These are phyloP conservation scores for Deladenus siricidicola DNA, from an alignment of 2,888 invertebrate species.

Conservation along the genomic window DNA sequence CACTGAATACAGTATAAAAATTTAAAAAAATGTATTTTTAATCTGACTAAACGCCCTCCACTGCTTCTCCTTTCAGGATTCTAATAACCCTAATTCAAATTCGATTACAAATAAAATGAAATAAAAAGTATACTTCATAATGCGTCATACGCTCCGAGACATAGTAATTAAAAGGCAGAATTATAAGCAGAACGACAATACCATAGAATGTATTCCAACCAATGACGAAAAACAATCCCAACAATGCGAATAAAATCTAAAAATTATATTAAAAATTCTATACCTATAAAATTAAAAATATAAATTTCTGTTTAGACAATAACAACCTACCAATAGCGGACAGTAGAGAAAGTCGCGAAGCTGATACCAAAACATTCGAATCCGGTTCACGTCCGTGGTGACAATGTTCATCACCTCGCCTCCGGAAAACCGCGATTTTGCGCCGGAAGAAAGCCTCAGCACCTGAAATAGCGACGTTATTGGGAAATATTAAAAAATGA, in stretches of 20 bases:
- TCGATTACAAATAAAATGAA: no score
- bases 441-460: conserved; percentile 25
- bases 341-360: conserved; percentile 23
- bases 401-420: conserved; percentile 22
- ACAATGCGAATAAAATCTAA: conserved; percentile 16
- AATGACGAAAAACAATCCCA: conserved; percentile 14
- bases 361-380: conserved; percentile 22
- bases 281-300: conserved; percentile 5
- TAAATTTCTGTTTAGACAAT: neutral
- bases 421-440: conserved; percentile 12
- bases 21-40: no score
- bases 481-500: neutral
- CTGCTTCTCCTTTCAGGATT: no score
- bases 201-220: conserved; percentile 21
- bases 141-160: conserved; percentile 6
- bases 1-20: no score
- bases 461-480: conserved; percentile 15
- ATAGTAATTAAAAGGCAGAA: conserved; percentile 16
- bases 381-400: conserved; percentile 20
- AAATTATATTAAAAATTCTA: no score
- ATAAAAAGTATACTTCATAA: conserved; percentile 11
- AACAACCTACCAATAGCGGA: conserved; percentile 21
- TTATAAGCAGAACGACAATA: conserved; percentile 6
- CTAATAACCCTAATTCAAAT: no score
- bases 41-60: no score